These are phyloP conservation scores for Eupeodes latifasciatus DNA, from an alignment of 2,888 invertebrate genomes.

Conservation along the genomic window DNA sequence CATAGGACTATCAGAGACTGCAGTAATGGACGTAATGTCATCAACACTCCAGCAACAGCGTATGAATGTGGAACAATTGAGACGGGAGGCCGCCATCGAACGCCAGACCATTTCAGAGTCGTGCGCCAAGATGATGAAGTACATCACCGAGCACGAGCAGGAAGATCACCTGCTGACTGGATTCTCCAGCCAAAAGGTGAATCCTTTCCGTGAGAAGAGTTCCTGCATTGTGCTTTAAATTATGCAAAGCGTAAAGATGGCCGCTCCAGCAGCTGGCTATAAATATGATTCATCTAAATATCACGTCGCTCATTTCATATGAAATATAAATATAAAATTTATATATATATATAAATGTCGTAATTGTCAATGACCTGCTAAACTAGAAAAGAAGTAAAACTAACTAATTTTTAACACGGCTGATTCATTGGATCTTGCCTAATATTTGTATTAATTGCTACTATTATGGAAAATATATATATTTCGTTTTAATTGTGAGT, in stretches of 20 bases:
- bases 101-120: slow-evolving; percentile 95
- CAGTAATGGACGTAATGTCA: slow-evolving; percentile 97
- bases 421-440: slow-evolving; percentile 53
- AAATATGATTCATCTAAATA: slow-evolving; percentile 52
- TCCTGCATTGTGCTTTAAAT: slow-evolving; percentile 93
- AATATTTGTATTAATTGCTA: slow-evolving; percentile 63
- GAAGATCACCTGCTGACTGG: slow-evolving; percentile 97
- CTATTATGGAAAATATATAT: slow-evolving; percentile 35
- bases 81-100: slow-evolving; percentile 95
- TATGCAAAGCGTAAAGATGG: slow-evolving; percentile 1
- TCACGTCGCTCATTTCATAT: slow-evolving; percentile 51
- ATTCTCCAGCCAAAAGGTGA: slow-evolving; percentile 97
- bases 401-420: slow-evolving; percentile 38
- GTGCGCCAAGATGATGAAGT: slow-evolving; percentile 97
- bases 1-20: slow-evolving; percentile 95
- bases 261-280: slow-evolving; percentile 13
- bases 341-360: slow-evolving; percentile 51
- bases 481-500: slow-evolving; percentile 52
- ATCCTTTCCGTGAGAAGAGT: slow-evolving; percentile 98
- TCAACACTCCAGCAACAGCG: slow-evolving; percentile 96
- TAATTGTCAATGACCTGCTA: slow-evolving; percentile 57
- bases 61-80: slow-evolving; percentile 95
- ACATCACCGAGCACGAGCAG: slow-evolving; percentile 95
- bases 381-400: slow-evolving; percentile 28
- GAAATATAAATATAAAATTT: slow-evolving; percentile 22